Conservation (phyloP, 2,113 vertebrate species). For the Pyxicephalus adspersus region DNA sequence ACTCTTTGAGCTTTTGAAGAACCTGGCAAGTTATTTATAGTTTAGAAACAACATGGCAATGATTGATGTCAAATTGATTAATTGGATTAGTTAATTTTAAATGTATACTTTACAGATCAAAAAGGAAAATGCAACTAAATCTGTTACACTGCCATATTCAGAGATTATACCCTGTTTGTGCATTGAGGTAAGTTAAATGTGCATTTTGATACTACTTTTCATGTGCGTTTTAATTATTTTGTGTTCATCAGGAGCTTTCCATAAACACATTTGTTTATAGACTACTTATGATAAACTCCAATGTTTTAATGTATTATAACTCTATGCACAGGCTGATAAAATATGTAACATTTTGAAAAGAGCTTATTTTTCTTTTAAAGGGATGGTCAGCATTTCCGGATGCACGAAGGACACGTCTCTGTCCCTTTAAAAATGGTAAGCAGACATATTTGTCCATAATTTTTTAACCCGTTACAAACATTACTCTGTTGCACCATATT, state of each 20-base stretch:
- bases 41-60: no score
- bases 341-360: not conserved
- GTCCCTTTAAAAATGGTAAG: slow-evolving; percentile 85
- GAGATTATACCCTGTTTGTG: slow-evolving; percentile 83
- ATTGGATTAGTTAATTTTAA: no score
- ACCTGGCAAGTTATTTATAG: no score
- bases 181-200: slow-evolving; percentile 78
- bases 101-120: slow-evolving; percentile 73
- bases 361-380: slow-evolving; percentile 63
- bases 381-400: slow-evolving; percentile 82
- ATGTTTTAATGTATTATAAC: no score
- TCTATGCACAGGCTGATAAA: no score
- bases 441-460: slow-evolving; percentile 47
- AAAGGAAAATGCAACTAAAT: slow-evolving; percentile 72
- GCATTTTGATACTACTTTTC: not conserved
- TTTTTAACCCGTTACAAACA: no score
- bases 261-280: no score
- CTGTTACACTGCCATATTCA: slow-evolving; percentile 68
- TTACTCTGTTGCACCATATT: no score
- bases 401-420: slow-evolving; percentile 80
- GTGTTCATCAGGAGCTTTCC: no score
- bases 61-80: no score
- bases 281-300: no score
- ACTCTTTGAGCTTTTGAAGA: no score
- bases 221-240: not conserved